Percentiles rank a stretch among this genome's conserved stretches.
phyloP scores from a whole-genome alignment of 2,888 invertebrate genomes.

The Cyaniris semiargus region DNA sequence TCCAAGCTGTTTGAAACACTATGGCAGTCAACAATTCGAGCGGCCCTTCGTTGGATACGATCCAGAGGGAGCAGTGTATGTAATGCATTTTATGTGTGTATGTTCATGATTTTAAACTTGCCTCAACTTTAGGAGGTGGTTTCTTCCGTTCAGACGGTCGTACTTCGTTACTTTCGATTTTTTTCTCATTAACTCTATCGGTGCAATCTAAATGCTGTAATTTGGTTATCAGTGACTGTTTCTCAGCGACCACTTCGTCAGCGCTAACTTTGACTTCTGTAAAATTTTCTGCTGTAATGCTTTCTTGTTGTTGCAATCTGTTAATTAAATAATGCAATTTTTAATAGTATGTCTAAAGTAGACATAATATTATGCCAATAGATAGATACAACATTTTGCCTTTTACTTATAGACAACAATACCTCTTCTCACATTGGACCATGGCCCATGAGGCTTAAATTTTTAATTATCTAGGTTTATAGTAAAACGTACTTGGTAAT shows the following conservation, averaged over 20 bases:
- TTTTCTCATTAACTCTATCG: conserved; percentile 41
- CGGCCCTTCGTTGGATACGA: too few species aligned
- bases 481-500: conserved; percentile 76
- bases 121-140: conserved; percentile 62
- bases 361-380: too few species aligned
- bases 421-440: too few species aligned
- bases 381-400: too few species aligned
- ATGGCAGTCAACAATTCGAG: too few species aligned
- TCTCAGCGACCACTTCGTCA: conserved; percentile 69
- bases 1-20: too few species aligned
- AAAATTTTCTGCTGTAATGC: conserved; percentile 47
- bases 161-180: conserved; percentile 18
- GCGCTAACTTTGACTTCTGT: conserved; percentile 58
- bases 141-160: conserved; percentile 48
- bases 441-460: background rate
- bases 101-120: conserved; percentile 41
- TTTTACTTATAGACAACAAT: too few species aligned
- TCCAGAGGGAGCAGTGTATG: too few species aligned
- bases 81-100: background rate
- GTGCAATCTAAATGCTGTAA: conserved; percentile 66
- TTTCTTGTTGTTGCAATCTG: conserved; percentile 63
- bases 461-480: conserved; percentile 9
- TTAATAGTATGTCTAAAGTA: background rate
- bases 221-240: conserved; percentile 64
- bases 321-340: conserved; percentile 35